phyloP scores from a whole-genome alignment of 2,797 vertebrate genomes.

The Phoxinus dragarum region DNA sequence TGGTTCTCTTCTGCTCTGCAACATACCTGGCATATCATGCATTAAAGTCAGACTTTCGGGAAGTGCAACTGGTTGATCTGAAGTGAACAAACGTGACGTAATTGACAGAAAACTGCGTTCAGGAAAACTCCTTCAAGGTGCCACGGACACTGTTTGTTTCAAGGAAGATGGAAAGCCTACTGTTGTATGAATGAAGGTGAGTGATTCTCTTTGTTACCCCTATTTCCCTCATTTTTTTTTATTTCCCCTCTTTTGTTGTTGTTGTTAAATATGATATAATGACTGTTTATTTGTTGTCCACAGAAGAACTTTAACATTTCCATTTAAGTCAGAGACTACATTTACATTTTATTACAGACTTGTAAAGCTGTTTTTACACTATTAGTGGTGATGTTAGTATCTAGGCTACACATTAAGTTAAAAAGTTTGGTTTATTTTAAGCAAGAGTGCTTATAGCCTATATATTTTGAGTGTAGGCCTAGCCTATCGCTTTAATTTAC shows the following conservation, averaged over 20 bases:
- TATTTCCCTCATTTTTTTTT: not conserved
- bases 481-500: not conserved
- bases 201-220: not conserved
- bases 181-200: conserved; percentile 8
- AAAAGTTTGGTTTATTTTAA: not conserved
- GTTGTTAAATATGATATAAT: not conserved
- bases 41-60: conserved; percentile 1
- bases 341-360: not conserved
- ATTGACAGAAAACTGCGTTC: not conserved
- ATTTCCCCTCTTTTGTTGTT: not conserved
- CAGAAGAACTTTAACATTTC: not conserved
- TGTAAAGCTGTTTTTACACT: not conserved
- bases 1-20: conserved; percentile 7
- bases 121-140: conserved; percentile 1
- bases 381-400: not conserved
- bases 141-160: not conserved
- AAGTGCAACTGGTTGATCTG: not conserved
- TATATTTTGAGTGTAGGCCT: not conserved
- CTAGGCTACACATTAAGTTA: not conserved
- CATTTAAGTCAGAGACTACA: not conserved
- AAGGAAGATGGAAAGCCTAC: not conserved
- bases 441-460: not conserved
- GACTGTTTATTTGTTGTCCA: not conserved
- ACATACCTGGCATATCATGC: not conserved
- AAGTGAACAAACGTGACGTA: not conserved